Evolutionary conservation across 2,888 invertebrate species (phyloP).

Genomic region (Tinea pellionella): DNA sequence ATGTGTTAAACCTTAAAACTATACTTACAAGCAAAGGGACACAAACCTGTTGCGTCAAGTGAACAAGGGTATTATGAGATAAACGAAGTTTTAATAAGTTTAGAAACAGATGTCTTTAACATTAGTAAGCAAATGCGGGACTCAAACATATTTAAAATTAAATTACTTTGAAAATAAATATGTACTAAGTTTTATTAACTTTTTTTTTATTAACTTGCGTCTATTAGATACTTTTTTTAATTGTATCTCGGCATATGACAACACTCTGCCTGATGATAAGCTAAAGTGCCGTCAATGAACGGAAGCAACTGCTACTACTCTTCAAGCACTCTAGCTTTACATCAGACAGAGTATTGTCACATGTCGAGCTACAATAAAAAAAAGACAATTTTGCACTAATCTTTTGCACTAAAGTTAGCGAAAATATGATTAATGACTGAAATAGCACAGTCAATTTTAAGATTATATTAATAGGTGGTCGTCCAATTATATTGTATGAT

Average conservation of each 20-base stretch:
- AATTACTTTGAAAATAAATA: neutral
- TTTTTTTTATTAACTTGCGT: too few species aligned
- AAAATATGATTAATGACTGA: conserved; percentile 8
- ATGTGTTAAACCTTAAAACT: neutral
- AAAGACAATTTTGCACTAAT: neutral
- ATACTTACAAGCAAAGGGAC: neutral
- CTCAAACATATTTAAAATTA: neutral
- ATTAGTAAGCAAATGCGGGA: conserved; percentile 10
- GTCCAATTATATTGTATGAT: neutral
- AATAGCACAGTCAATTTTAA: conserved; percentile 6
- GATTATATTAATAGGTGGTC: neutral
- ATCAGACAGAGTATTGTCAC: too few species aligned
- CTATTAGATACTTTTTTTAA: too few species aligned
- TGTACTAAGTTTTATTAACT: too few species aligned
- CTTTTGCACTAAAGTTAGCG: too few species aligned
- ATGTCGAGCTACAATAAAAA: too few species aligned
- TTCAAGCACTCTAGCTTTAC: too few species aligned
- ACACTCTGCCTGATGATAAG: too few species aligned
- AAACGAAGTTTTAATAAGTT: conserved; percentile 8
- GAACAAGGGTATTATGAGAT: neutral
- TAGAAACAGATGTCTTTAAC: neutral
- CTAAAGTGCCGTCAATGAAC: too few species aligned
- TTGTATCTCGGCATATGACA: too few species aligned
- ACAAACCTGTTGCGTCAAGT: conserved; percentile 6
- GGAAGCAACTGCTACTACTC: too few species aligned